phyloP scores from a whole-genome alignment of 2,113 vertebrate genomes.

The Antigone vipio region DNA sequence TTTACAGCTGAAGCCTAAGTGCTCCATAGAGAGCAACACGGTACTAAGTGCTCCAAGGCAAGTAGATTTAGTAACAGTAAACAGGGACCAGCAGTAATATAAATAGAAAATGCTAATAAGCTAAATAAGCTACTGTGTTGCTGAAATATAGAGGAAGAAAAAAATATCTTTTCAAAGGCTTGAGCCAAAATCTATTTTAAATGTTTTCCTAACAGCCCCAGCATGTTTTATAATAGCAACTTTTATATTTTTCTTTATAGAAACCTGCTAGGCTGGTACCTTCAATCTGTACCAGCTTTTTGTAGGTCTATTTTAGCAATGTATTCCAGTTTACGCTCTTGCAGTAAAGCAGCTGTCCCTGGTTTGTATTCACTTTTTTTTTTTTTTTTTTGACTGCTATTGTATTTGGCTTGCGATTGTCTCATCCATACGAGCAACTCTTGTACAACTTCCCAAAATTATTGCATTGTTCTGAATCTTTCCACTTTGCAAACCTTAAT shows the following conservation, averaged over 20 bases:
- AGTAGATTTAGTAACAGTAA: slow-evolving; percentile 42
- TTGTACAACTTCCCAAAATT: not conserved
- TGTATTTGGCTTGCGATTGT: not conserved
- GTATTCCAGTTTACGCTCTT: not conserved
- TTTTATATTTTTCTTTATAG: not conserved
- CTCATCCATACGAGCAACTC: not conserved
- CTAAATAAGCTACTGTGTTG: not conserved
- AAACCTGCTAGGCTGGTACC: not conserved
- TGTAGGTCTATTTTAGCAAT: not conserved
- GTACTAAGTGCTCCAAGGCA: slow-evolving; percentile 10
- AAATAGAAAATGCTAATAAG: slow-evolving; percentile 31
- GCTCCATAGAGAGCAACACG: not conserved
- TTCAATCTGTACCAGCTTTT: not conserved
- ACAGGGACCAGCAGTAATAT: not conserved
- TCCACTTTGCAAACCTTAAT: not conserved
- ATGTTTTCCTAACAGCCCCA: not conserved
- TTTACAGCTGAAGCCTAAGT: slow-evolving; percentile 36
- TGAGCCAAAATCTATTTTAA: slow-evolving; percentile 7
- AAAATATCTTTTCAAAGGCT: not conserved
- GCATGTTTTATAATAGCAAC: not conserved
- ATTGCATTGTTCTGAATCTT: not conserved
- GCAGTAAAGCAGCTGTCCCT: not conserved
- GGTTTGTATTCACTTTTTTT: not conserved
- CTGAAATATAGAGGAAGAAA: not conserved
- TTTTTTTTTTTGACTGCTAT: not conserved